A percentile compares a stretch with the other conserved stretches of the same genome.
phyloP scores from a whole-genome alignment of 2,888 invertebrate genomes.

The Phasia obesa region DNA sequence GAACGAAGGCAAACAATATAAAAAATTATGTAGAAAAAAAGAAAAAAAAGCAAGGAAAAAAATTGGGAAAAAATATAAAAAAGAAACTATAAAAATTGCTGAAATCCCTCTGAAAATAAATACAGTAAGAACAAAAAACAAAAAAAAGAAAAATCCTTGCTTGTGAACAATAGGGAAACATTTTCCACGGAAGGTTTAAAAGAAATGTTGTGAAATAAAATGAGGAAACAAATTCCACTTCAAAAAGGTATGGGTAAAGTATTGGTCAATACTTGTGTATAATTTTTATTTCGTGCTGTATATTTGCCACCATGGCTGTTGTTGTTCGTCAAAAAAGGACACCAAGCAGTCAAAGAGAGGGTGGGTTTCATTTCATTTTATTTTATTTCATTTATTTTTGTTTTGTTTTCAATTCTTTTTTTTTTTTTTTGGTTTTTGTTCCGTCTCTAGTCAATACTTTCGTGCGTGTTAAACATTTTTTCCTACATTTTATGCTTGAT shows the following conservation, averaged over 20 bases:
- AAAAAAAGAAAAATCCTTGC: constrained; percentile 41
- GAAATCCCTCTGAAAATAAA: constrained; percentile 65
- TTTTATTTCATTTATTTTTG: constrained; percentile 1
- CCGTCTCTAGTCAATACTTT: constrained; percentile 34
- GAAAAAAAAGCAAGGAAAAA: constrained; percentile 43
- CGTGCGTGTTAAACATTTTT: constrained; percentile 50
- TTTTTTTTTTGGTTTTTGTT: constrained; percentile 15
- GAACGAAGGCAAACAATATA: constrained; percentile 57
- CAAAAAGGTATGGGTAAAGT: constrained; percentile 53
- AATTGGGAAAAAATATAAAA: constrained; percentile 45
- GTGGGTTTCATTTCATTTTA: constrained; percentile 37
- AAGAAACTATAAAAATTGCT: constrained; percentile 68
- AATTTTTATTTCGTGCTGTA: constrained; percentile 38
- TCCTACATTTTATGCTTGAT: constrained; percentile 28
- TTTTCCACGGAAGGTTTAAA: constrained; percentile 42
- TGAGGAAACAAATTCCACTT: constrained; percentile 2
- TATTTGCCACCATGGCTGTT: constrained; percentile 15
- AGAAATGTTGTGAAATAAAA: constrained; percentile 13
- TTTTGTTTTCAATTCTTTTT: constrained; percentile 1
- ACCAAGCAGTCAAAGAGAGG: constrained; percentile 17
- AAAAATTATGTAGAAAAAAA: constrained; percentile 49
- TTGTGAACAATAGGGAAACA: constrained; percentile 62
- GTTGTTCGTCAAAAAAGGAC: constrained; percentile 18
- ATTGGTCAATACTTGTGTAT: constrained; percentile 64
- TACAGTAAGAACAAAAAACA: constrained; percentile 44